phyloP scores from a whole-genome alignment of 2,113 vertebrate species.

The Coregonus clupeaformis region DNA sequence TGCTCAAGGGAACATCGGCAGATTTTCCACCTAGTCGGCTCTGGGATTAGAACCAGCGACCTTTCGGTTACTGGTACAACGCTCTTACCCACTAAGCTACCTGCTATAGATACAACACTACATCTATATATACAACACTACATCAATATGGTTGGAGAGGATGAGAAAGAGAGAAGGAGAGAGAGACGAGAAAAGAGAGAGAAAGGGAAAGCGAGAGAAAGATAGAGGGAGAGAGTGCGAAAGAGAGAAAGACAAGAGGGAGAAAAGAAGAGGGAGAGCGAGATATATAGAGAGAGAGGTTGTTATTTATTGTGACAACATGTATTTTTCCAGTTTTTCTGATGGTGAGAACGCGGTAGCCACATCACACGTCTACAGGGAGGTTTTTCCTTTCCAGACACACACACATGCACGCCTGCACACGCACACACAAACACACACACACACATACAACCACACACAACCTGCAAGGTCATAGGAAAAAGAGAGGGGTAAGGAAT shows the following conservation, averaged over 20 bases:
- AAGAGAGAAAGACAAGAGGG: slow-evolving; percentile 18
- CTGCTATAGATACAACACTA: too few species aligned
- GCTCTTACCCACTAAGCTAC: too few species aligned
- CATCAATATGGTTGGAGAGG: slow-evolving; percentile 38
- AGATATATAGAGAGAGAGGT: neutral
- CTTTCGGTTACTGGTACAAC: too few species aligned
- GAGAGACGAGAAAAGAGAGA: neutral
- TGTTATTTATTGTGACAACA: slow-evolving; percentile 63
- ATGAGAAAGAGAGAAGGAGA: slow-evolving; percentile 29
- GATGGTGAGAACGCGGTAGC: slow-evolving; percentile 34
- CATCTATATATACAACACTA: slow-evolving; percentile 50
- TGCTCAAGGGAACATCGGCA: too few species aligned
- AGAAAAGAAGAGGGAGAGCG: neutral
- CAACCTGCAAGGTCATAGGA: neutral
- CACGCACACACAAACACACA: neutral
- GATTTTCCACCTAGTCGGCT: too few species aligned
- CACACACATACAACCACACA: neutral
- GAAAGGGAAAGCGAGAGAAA: neutral
- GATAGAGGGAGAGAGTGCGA: slow-evolving; percentile 4
- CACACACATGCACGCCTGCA: neutral
- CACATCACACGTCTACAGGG: slow-evolving; percentile 44
- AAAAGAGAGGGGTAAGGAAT: too few species aligned
- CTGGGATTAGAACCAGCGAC: too few species aligned
- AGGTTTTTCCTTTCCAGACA: slow-evolving; percentile 44
- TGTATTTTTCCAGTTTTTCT: slow-evolving; percentile 51